Base-by-base conservation (phyloP, 1,140 invertebrate genomes). In the Pollicipes pollicipes region DNA sequence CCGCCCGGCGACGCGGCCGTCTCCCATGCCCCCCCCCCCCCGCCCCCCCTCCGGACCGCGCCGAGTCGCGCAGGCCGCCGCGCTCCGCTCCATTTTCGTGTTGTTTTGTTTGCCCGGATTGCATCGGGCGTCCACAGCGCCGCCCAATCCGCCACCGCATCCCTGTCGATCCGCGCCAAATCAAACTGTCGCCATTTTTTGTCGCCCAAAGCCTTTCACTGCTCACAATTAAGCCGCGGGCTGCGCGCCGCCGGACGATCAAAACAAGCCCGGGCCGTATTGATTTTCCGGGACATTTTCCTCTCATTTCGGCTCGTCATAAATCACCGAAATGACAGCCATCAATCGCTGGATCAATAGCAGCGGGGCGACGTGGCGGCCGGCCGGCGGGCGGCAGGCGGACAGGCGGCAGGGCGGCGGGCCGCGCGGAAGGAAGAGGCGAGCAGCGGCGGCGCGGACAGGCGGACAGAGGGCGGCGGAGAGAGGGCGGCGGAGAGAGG, bases 171-270 rank as follows among this genome's bases (percentile, higher is more conserved):
- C 45, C 45, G 13, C 45, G 45, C 13, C 45, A 58, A 58, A 58
- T 58, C 45, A 58, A 58, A 58, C 45, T 58, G 45, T 58, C 45
- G 45, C 45, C 45, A 58, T 58, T 58, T 58, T 58, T 58, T 58
- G 45, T 58, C 45, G 45, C 45, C 45, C 32, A 10, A 58, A 58
- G 45, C 45, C 45, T 58, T 58, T 21, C 45, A 21, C 45, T 58
- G 45, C 8, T 24, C 13, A 58, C 45, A 58, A 58, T 58, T 58
- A 58, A 58, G 45, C 45, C 45, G 45, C 13, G 45, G 45, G 6
- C 45, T 10, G 45, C 45, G 45, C 45, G 45, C 10, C 13, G 10
- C 45, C 8, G 10, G 45, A 10, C 45, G 45, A 58, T 58, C 45
- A 58, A 58, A 58, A 58, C 45, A 58, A 58, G 45, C 45, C 17